Percentiles rank a stretch among this genome's conserved stretches.
phyloP scores from a whole-genome alignment of 2,113 vertebrate species.

The Perca flavescens region DNA sequence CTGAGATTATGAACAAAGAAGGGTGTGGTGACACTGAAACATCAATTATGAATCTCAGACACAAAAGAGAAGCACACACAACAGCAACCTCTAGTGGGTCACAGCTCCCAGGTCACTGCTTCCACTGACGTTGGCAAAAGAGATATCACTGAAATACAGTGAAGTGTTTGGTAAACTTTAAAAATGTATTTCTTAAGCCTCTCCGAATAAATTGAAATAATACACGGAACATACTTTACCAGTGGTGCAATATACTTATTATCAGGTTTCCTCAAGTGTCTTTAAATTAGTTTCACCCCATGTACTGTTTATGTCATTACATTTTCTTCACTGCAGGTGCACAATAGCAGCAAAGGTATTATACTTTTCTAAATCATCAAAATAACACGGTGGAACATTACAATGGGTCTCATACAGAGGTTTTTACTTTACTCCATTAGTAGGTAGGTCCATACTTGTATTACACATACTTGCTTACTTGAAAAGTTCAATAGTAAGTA shows the following conservation, averaged over 20 bases:
- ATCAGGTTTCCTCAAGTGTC: not conserved
- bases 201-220: constrained; percentile 3
- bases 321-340: not conserved
- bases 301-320: not conserved
- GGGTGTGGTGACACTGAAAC: constrained; percentile 31
- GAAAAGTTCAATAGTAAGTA: constrained; percentile 4
- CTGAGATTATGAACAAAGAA: not conserved
- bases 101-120: not conserved
- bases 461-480: constrained; percentile 4
- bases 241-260: not conserved
- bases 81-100: constrained; percentile 65
- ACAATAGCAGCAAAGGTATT: not conserved
- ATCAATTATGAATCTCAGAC: constrained; percentile 16
- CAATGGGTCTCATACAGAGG: not conserved
- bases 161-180: not conserved
- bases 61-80: constrained; percentile 36
- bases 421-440: constrained; percentile 12
- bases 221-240: not conserved
- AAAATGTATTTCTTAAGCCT: constrained; percentile 24
- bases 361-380: not conserved
- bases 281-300: not conserved
- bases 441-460: constrained; percentile 6
- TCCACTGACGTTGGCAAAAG: not conserved
- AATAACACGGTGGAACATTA: constrained; percentile 6
- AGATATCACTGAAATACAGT: not conserved